Evolutionary conservation across 2,888 invertebrate species (phyloP).

Genomic region (Lasioglossum malachurum): DNA sequence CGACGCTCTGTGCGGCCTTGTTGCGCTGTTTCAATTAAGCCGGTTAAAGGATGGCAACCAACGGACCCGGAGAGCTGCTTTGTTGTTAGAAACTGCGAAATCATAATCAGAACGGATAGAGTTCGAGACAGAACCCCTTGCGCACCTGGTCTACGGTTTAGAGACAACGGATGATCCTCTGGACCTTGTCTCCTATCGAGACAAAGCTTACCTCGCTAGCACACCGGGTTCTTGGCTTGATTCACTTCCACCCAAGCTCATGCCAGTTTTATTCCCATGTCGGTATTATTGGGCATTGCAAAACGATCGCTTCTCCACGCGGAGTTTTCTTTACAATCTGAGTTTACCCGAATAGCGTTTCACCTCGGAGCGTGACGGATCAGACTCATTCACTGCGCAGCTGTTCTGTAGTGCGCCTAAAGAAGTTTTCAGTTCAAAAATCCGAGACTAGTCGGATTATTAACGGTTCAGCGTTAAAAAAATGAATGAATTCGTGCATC

Average conservation of each 20-base stretch:
- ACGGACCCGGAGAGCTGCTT: slow-evolving; percentile 17
- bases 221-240: neutral
- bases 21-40: slow-evolving; percentile 47
- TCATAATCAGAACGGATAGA: slow-evolving; percentile 8
- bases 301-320: too few species aligned
- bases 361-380: too few species aligned
- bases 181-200: neutral
- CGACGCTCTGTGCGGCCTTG: slow-evolving; percentile 12
- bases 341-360: too few species aligned
- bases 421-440: too few species aligned
- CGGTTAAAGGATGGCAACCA: slow-evolving; percentile 44
- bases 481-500: neutral
- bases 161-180: neutral
- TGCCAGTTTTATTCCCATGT: neutral
- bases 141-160: neutral
- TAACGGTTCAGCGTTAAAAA: neutral
- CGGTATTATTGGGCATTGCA: neutral
- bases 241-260: neutral
- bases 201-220: neutral
- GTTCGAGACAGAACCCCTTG: neutral
- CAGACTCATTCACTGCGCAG: too few species aligned
- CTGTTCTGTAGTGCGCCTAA: too few species aligned
- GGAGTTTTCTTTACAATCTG: too few species aligned
- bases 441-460: too few species aligned
- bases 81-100: slow-evolving; percentile 14